These are phyloP conservation scores for Cremastinae sp. DNA, from an alignment of 2,888 invertebrate genomes.

Conservation along the genomic window DNA sequence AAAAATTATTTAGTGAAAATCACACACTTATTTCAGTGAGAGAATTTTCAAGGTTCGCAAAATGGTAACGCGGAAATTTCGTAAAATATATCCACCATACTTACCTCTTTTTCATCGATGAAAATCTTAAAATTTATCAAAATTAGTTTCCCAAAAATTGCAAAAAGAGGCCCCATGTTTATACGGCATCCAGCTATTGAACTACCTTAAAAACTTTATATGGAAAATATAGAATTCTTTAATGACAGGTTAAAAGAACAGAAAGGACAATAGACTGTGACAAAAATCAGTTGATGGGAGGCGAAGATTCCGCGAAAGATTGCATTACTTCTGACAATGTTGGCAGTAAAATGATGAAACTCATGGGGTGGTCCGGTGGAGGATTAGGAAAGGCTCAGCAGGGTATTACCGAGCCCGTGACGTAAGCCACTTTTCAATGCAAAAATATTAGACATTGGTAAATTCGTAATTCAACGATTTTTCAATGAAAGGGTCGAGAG, in stretches of 20 bases:
- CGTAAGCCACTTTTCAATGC: constrained; percentile 71
- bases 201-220: too few species aligned
- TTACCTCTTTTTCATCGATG: too few species aligned
- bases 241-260: constrained; percentile 67
- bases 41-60: too few species aligned
- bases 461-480: neutral
- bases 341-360: constrained; percentile 82
- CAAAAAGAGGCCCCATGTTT: too few species aligned
- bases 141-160: too few species aligned
- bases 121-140: too few species aligned
- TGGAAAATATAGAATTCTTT: neutral
- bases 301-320: constrained; percentile 49
- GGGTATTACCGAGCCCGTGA: constrained; percentile 82
- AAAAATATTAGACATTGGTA: constrained; percentile 2
- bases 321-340: constrained; percentile 78
- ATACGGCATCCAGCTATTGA: too few species aligned
- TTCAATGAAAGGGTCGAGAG: constrained; percentile 66
- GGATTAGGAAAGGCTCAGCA: constrained; percentile 82
- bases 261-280: constrained; percentile 59
- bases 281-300: constrained; percentile 61
- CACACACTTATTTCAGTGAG: too few species aligned
- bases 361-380: constrained; percentile 84
- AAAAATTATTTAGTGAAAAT: too few species aligned
- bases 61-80: too few species aligned
- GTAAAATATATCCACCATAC: too few species aligned